Conservation (phyloP, 30 jellyfish, hydroid and myxozoan species). For the Aurelia sp. region DNA sequence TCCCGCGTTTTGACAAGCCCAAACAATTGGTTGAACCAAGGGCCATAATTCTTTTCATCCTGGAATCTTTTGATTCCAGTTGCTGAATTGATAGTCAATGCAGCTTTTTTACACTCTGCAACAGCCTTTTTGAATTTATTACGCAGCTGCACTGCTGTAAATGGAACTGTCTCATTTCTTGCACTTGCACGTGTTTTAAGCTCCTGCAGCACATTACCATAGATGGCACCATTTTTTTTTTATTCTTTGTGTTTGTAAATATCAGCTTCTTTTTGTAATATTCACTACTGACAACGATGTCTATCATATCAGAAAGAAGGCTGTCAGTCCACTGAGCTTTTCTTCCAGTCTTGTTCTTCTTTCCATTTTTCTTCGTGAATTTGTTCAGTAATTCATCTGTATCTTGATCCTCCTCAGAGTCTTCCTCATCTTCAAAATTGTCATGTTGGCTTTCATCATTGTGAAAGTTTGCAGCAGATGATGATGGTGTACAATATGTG, state of each 20-base stretch:
- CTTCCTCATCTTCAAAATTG: background rate
- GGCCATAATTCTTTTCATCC: slow-evolving; percentile 60
- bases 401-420: slow-evolving; percentile 6
- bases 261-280: background rate
- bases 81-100: slow-evolving; percentile 66
- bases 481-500: background rate
- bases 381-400: background rate
- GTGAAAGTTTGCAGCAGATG: background rate
- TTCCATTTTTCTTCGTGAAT: background rate
- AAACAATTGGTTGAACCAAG: slow-evolving; percentile 64
- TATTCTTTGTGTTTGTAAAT: background rate
- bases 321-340: slow-evolving; percentile 7
- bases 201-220: slow-evolving; percentile 4
- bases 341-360: background rate
- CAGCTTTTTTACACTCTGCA: slow-evolving; percentile 63
- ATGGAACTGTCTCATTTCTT: slow-evolving; percentile 27
- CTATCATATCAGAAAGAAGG: background rate
- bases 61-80: slow-evolving; percentile 58
- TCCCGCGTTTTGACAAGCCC: slow-evolving; percentile 54
- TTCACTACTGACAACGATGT: too few species aligned
- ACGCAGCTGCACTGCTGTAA: slow-evolving; percentile 19
- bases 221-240: slow-evolving; percentile 12
- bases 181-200: slow-evolving; percentile 20
- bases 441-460: background rate
- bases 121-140: slow-evolving; percentile 38